phyloP scores from a whole-genome alignment of 2,797 vertebrate genomes.

The Meriones psammophilus region DNA sequence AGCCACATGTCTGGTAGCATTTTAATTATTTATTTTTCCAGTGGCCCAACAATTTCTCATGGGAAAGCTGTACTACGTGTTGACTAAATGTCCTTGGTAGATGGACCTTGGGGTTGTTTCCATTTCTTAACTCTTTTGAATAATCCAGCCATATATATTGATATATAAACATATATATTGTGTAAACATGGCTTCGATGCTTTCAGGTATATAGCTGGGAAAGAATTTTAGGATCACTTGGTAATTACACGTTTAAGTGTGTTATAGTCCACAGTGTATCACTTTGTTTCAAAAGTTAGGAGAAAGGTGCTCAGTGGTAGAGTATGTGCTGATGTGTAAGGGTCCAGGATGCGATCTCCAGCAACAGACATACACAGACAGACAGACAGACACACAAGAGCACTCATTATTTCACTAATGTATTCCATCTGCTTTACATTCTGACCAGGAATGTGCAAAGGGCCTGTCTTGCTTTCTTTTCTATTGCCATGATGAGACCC shows the following conservation, averaged over 20 bases:
- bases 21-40: not conserved
- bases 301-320: not conserved
- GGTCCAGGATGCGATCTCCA: not conserved
- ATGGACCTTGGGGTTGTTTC: not conserved
- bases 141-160: not conserved
- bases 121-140: slow-evolving; percentile 15
- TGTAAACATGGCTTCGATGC: not conserved
- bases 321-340: not conserved
- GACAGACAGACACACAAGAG: not conserved
- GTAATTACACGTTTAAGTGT: not conserved
- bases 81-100: not conserved
- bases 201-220: not conserved
- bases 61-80: not conserved
- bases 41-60: not conserved
- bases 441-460: not conserved
- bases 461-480: not conserved
- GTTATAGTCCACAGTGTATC: not conserved
- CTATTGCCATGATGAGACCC: not conserved
- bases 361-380: not conserved
- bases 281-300: not conserved
- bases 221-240: not conserved
- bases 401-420: not conserved
- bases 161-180: too few species aligned
- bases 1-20: not conserved
- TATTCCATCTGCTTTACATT: not conserved